Evolutionary conservation across 2,113 vertebrate genomes (phyloP), one percentile per base, ranked within the genome.

Genomic region (Saguinus midas): DNA sequence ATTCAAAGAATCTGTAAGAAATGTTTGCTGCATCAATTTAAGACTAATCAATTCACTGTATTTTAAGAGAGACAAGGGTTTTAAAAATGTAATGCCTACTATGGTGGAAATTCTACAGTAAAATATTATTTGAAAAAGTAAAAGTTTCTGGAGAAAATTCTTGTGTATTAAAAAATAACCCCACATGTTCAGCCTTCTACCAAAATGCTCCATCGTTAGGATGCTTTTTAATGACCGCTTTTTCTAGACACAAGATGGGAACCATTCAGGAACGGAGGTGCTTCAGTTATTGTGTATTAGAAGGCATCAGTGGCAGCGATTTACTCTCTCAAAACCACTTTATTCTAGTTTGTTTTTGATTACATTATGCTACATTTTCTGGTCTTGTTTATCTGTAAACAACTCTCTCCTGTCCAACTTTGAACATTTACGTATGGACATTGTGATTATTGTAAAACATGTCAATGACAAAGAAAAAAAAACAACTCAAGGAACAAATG

Each of bases 341-440:
- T 58, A 40, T 75, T 68, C 27, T 52, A 32, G 8, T 73, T 94
- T 58, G 23, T n/a, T 23, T 92, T 83, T 58, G 8, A 68, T 70
- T 4, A 72, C 76, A 93, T 79, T n/a, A 50, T n/a, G 27, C 25
- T 4, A 80, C 2, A 58, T 52, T 58, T 96, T 75, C 32, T 82
- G 32, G 1, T 37, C 16, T 37, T 86, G 5, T 3, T 96, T 79
- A 94, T 91, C 95, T 94, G 12, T 76, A 88, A 96, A 90, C 35
- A 92, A 40, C 23, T 27, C 45, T 5, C 52, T 72, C 14, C 58
- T 96, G 27, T 3, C 32, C 50, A 89, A 50, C 9, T 37, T 37
- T 57, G 12, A 89, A 94, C 37, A 90, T 5, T 80, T 84, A 92
- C 48, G 3, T 76, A 48, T 82, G 17, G 23, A n/a, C 35, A 57